Base-by-base conservation (phyloP, 2,797 vertebrate genomes). In the Etheostoma perlongum region DNA sequence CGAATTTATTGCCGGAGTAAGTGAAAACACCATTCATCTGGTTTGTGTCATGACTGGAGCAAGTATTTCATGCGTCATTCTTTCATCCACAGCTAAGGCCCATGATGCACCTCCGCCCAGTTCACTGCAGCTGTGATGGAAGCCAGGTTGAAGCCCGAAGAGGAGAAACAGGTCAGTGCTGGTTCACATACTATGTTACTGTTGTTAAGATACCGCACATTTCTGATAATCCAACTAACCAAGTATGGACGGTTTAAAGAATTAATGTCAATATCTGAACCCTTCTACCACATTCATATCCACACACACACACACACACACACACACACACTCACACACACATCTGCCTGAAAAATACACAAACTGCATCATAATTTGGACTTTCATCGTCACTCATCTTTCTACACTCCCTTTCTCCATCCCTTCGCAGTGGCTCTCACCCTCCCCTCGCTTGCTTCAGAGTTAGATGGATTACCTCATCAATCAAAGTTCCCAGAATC, bases 381-480 rank as follows among this genome's bases (percentile, higher is more conserved):
- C 62, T 57, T 23, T 72, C 83, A 79, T 84, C 85, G 85, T 88
- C 79, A 74, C 82, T 89, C 77, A 80, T 85, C 81, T 84, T 40
- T 83, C 66, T 42, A 71, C 79, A 78, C 76, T 79, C 80, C 54
- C 67, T 81, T 16, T 55, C 70, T 63, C 71, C 69, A 72, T 76
- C 67, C 67, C 80, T 76, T 60, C 21, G 4, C 40, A 21, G 49
- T 59, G 66, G 67, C 83, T 66, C 67, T 78, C 81, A 33, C 70
- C 72, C 72, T 82, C 59, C 74, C 82, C 84, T 87, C 82, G 78
- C 76, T 79, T n/a, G 77, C 86, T 70, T 79, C 75, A 40, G 71
- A 91, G 86, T 88, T 88, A 91, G 91, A 92, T 89, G 86, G 84
- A 91, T 91, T 90, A 91, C 90, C 88, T 94, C 89, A 94, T 91